Evolutionary conservation across 2,888 invertebrate species (phyloP).

Genomic region (Cosmorhoe ocellata): DNA sequence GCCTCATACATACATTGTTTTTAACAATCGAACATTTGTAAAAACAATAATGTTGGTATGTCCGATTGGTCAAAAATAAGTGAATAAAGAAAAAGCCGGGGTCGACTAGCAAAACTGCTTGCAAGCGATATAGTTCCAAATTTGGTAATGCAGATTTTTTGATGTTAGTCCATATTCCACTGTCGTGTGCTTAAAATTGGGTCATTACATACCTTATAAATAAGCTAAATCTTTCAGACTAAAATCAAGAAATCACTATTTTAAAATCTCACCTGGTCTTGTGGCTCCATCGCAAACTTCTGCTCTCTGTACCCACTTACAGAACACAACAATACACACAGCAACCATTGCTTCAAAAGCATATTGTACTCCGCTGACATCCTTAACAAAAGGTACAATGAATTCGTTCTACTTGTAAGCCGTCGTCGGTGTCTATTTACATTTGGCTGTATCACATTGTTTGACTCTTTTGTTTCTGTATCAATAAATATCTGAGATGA

Average conservation of each 20-base stretch:
- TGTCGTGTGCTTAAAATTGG: no score
- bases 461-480: neutral
- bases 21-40: no score
- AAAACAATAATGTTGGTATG: no score
- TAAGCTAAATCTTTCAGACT: no score
- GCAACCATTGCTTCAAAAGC: conserved; percentile 47
- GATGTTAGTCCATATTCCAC: no score
- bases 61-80: no score
- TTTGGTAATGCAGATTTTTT: no score
- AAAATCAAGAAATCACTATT: neutral
- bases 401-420: conserved; percentile 67
- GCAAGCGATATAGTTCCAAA: no score
- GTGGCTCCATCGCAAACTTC: conserved; percentile 74
- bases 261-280: conserved; percentile 66
- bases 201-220: no score
- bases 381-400: conserved; percentile 71
- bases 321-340: conserved; percentile 48
- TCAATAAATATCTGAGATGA: neutral
- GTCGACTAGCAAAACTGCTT: no score
- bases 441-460: neutral
- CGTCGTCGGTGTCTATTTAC: conserved; percentile 36
- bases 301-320: conserved; percentile 65
- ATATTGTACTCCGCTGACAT: conserved; percentile 42
- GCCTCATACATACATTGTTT: no score
- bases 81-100: no score